Base-by-base conservation (phyloP, 2,888 invertebrate species). In the Glaucopsyche alexis region DNA sequence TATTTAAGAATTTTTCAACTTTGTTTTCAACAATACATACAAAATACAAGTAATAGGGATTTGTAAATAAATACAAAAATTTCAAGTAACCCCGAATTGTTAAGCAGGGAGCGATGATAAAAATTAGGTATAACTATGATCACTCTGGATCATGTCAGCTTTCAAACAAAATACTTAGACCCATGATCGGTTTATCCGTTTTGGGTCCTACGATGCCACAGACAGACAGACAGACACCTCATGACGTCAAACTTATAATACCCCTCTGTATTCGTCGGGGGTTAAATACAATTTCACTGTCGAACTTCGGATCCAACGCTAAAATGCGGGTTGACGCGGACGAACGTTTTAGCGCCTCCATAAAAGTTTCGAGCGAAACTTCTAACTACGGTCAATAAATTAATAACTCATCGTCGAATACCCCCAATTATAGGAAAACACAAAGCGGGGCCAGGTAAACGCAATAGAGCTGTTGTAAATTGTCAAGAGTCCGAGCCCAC, bases 381-480 rank as follows among this genome's bases (percentile, higher is more conserved):
- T 60, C 60, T 60, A 60, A 60, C 88, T 86, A 85, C 83, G 84
- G 84, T 83, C 89, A 89, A 92, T 92, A 92, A 93, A 92, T 91
- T 91, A 91, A 93, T 93, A 91, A 93, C 85, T 91, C 91, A 90
- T 88, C 89, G 91, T 88, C 87, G 89, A 91, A 87, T 90, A 83
- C 88, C 88, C 86, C 87, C 91, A 91, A 92, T 92, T 90, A 93
- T 87, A 76, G 83, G 79, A 89, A 88, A 90, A 88, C 89, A 89
- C 87, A 87, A 87, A 86, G 84, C 80, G 81, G 81, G 89, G 84
- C 89, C 84, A 93, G 92, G 92, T 92, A 92, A 89, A 90, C 89
- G 91, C 87, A 90, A 91, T 91, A 91, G 90, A 92, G 92, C 87
- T 90, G 92, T 92, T 91, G 85, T 92, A 92, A 91, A 93, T 92